Evolutionary conservation across 2,113 vertebrate species (phyloP), one percentile per base, ranked within the genome.

Genomic region (Cacatua alba): DNA sequence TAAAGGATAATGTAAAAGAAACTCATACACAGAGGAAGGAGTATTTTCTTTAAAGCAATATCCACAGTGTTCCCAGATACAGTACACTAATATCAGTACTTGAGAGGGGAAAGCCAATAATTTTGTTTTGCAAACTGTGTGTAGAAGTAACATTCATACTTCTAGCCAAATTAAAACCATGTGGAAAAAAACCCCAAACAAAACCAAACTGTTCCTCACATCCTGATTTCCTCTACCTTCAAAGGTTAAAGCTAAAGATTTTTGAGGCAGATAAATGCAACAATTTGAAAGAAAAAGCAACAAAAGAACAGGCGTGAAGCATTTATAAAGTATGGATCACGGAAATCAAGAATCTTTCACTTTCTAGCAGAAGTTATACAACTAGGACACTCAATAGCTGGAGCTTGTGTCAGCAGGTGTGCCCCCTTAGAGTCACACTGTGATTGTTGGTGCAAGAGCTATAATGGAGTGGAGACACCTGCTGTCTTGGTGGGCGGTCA

Each of bases 401-500:
- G 5, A 90, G 57, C 16, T 10, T 43, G 37, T 65, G 35, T 12
- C 49, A 65, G 59, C 65, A 82, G 78, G 39, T 21, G 11, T 46
- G 37, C 7, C 13, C 62, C 59, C 17, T 43, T 5, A 24, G 29
- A 57, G 21, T n/a, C 71, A 21, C 1, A 7, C 35, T 64, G 43
- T 11, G 41, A 23, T 1, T 25, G 25, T 6, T 60, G 69, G 28
- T 41, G 26, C 21, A 28, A 75, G 31, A 64, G 19, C 33, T 53
- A 2, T 7, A 49, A 70, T 3, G 13, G 41, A 67, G 28, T 6
- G 26, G 35, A 89, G 23, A 19, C 76, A 79, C 13, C 71, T 48
- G 68, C 64, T 89, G n/a, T 10, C 78, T 18, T 59, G 29, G 57
- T 37, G 37, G 41, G 51, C 0, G 0, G 41, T 3, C 8, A 2